These are phyloP conservation scores for Esperia sulphurella DNA, from an alignment of 2,888 invertebrate genomes.

Conservation along the genomic window DNA sequence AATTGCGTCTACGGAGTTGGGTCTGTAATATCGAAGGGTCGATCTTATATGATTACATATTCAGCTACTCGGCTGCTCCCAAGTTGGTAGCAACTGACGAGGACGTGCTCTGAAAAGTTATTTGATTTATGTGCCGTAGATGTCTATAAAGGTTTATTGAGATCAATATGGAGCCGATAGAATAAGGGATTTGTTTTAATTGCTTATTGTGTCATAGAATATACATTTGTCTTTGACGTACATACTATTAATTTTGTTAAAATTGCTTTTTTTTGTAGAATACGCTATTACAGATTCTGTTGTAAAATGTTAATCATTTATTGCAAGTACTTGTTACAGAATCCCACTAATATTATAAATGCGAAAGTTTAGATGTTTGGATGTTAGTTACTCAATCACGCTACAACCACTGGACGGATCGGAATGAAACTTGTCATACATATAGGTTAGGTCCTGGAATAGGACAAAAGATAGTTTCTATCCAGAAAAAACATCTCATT, in stretches of 20 bases:
- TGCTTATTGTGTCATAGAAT: neutral
- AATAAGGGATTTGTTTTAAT: neutral
- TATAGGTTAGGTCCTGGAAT: no score
- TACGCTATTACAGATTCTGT: neutral
- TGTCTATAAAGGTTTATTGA: constrained; percentile 20
- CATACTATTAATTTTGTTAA: no score
- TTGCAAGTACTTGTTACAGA: no score
- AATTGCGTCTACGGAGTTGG: neutral
- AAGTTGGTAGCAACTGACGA: constrained; percentile 17
- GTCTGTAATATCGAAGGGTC: constrained; percentile 15
- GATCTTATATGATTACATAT: constrained; percentile 24
- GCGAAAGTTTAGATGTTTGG: no score
- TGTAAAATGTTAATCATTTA: no score
- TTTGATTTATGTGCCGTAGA: constrained; percentile 24
- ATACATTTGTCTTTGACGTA: no score
- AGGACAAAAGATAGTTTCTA: no score
- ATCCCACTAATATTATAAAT: no score
- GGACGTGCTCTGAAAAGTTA: constrained; percentile 25
- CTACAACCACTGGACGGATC: no score
- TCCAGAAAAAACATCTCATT: no score
- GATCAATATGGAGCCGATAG: constrained; percentile 19
- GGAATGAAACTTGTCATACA: no score
- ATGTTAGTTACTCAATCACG: no score
- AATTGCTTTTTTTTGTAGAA: neutral
- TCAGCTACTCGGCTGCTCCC: constrained; percentile 17